Evolutionary conservation across 2,888 invertebrate species (phyloP).

Genomic region (Geotrupes spiniger): DNA sequence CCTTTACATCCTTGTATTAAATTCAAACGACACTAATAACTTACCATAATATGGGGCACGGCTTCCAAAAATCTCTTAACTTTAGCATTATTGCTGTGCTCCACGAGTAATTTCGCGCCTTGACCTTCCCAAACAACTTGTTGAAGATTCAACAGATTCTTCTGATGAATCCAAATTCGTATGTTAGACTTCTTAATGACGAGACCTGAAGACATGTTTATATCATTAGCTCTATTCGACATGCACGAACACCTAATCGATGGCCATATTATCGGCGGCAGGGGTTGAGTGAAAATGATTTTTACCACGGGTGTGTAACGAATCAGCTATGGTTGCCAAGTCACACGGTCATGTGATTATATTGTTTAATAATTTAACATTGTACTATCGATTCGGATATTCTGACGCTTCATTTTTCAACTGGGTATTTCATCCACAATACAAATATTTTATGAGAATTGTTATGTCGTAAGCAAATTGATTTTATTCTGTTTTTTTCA

Average conservation of each 20-base stretch:
- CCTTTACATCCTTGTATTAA: no score
- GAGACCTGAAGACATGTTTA: conserved; percentile 55
- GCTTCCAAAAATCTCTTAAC: conserved; percentile 85
- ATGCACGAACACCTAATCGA: neutral
- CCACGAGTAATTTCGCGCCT: conserved; percentile 76
- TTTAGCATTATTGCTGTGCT: conserved; percentile 79
- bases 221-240: neutral
- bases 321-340: conserved; percentile 18
- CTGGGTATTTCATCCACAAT: no score
- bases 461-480: no score
- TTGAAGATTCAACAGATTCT: conserved; percentile 81
- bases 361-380: conserved; percentile 45
- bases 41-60: conserved; percentile 92
- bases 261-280: conserved; percentile 10
- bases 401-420: neutral
- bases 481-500: no score
- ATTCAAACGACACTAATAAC: conserved; percentile 21
- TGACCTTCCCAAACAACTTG: conserved; percentile 89
- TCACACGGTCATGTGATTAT: conserved; percentile 41
- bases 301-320: conserved; percentile 11
- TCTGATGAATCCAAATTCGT: conserved; percentile 93
- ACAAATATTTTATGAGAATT: no score
- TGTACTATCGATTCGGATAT: conserved; percentile 16
- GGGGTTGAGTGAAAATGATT: conserved; percentile 15
- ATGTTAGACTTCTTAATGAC: conserved; percentile 78